phyloP scores from a whole-genome alignment of 2,797 vertebrate genomes.

The Emys orbicularis region DNA sequence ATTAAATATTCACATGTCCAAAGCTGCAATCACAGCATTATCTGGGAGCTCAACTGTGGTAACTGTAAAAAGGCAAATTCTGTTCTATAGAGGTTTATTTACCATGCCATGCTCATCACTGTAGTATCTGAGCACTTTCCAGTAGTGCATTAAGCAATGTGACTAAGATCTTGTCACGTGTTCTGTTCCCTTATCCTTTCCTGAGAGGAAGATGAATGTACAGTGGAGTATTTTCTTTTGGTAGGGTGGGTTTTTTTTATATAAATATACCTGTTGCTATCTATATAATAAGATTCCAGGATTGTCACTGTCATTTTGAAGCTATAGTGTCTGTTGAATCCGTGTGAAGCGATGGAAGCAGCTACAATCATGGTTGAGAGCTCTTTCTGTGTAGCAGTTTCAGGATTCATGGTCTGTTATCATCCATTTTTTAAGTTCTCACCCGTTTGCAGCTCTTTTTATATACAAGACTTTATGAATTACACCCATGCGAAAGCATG shows the following conservation, averaged over 20 bases:
- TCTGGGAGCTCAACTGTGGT: background rate
- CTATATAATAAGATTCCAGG: background rate
- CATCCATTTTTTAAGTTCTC: background rate
- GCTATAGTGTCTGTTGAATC: background rate
- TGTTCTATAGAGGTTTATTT: background rate
- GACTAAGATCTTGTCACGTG: background rate
- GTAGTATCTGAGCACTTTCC: background rate
- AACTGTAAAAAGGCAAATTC: background rate
- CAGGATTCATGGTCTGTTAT: background rate
- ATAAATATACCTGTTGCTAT: too few species aligned
- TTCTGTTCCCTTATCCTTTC: background rate
- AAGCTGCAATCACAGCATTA: background rate
- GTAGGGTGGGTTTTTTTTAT: background rate
- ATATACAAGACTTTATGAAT: background rate
- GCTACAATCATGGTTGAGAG: background rate
- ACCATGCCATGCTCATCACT: background rate
- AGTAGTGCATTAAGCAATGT: background rate
- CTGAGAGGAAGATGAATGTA: background rate
- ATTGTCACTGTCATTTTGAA: background rate
- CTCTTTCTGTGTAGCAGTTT: background rate
- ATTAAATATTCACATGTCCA: background rate
- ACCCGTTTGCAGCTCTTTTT: background rate
- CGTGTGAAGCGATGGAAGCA: background rate
- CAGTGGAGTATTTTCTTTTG: background rate
- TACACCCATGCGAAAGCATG: background rate